A percentile compares a stretch with the other conserved stretches of the same genome.
These are phyloP conservation scores for Drosophila picticornis DNA, from an alignment of 2,888 invertebrate genomes.

Conservation along the genomic window DNA sequence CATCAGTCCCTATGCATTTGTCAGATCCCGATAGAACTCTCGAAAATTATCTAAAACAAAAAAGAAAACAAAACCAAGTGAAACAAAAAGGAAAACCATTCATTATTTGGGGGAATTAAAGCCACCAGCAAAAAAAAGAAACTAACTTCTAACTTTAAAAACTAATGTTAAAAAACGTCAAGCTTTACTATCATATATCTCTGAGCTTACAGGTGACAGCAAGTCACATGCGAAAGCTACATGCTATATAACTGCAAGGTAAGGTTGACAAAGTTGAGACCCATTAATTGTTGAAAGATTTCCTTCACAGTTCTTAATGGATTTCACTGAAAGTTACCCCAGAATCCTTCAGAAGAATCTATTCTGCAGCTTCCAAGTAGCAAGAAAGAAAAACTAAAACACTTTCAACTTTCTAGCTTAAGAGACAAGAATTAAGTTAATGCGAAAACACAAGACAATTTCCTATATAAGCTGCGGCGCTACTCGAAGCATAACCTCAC, in stretches of 20 bases:
- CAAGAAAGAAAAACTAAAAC: conserved; percentile 32
- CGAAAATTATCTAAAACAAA: conserved; percentile 13
- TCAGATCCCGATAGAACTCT: conserved; percentile 8
- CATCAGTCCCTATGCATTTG: conserved; percentile 9
- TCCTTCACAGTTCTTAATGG: not conserved
- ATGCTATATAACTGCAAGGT: conserved; percentile 37
- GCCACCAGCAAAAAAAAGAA: not conserved
- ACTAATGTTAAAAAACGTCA: conserved; percentile 36
- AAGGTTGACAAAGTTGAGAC: conserved; percentile 11
- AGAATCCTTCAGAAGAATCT: conserved; percentile 19
- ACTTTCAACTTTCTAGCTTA: conserved; percentile 38
- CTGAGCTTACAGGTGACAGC: conserved; percentile 44
- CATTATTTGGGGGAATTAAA: conserved; percentile 11
- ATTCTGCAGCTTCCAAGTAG: conserved; percentile 64
- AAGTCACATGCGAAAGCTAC: conserved; percentile 42
- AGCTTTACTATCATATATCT: conserved; percentile 53
- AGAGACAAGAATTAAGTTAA: conserved; percentile 33
- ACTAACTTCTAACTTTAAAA: conserved; percentile 13
- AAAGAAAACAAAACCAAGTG: conserved; percentile 3
- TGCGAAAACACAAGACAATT: conserved; percentile 29
- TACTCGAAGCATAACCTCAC: conserved; percentile 52
- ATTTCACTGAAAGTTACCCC: conserved; percentile 14
- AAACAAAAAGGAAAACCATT: conserved; percentile 18
- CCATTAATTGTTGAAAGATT: not conserved
- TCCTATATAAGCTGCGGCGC: conserved; percentile 56